phyloP scores from a whole-genome alignment of 2,888 invertebrate genomes.

The Miltochrista miniata region DNA sequence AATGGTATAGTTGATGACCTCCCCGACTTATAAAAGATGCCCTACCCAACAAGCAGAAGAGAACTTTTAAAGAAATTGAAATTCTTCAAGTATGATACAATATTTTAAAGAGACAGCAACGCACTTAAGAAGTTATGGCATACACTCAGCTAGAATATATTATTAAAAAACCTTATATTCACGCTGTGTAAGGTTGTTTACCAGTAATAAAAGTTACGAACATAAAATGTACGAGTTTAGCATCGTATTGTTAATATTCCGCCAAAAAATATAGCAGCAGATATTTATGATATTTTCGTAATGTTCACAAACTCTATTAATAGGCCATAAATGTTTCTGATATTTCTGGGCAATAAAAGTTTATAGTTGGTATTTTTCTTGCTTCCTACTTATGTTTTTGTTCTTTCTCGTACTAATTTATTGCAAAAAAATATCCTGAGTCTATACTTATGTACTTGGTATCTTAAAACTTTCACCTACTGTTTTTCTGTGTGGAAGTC shows the following conservation, averaged over 20 bases:
- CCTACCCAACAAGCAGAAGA: too few species aligned
- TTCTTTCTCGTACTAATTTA: not conserved
- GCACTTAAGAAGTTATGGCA: not conserved
- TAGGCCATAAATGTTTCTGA: not conserved
- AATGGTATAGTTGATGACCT: too few species aligned
- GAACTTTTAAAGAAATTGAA: too few species aligned
- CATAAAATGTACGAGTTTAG: slow-evolving; percentile 29
- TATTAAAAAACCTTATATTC: not conserved
- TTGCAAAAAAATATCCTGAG: not conserved
- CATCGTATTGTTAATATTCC: slow-evolving; percentile 2
- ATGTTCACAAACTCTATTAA: not conserved
- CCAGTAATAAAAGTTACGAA: slow-evolving; percentile 22
- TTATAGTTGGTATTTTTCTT: not conserved
- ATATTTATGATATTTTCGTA: not conserved
- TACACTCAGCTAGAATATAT: not conserved
- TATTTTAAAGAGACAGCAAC: not conserved
- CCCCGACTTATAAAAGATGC: too few species aligned
- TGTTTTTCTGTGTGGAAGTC: too few species aligned
- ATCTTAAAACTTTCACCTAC: too few species aligned
- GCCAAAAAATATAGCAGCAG: not conserved
- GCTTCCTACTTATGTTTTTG: too few species aligned
- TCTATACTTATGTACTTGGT: too few species aligned
- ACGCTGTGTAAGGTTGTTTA: not conserved
- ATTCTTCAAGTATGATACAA: not conserved
- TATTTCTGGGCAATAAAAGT: not conserved